Evolutionary conservation across 2,888 invertebrate species (phyloP).

Genomic region (Philereme vetulata): DNA sequence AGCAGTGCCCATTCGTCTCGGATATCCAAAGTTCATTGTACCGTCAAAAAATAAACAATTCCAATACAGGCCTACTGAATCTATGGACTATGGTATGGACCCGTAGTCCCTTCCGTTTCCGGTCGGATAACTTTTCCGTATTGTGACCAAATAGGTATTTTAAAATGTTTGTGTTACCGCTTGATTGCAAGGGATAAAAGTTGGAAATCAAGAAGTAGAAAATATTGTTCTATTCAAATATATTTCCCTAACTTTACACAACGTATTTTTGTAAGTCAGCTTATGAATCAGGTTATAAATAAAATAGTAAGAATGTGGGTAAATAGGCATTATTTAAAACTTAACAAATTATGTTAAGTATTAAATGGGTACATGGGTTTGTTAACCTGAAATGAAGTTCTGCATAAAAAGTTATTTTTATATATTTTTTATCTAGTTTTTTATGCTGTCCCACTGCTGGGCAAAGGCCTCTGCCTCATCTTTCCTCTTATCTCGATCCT

Average conservation of each 20-base stretch:
- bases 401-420: too few species aligned
- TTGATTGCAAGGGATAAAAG: constrained; percentile 45
- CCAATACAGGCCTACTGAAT: constrained; percentile 42
- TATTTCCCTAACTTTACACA: not conserved
- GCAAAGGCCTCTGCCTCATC: too few species aligned
- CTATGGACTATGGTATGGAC: constrained; percentile 28
- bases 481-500: too few species aligned
- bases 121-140: constrained; percentile 60
- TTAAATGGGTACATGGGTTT: too few species aligned
- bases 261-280: too few species aligned
- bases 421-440: too few species aligned
- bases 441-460: too few species aligned
- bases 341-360: too few species aligned
- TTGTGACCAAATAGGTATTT: constrained; percentile 57
- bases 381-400: too few species aligned
- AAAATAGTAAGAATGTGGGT: too few species aligned
- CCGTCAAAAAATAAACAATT: constrained; percentile 59
- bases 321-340: too few species aligned
- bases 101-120: constrained; percentile 70
- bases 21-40: constrained; percentile 56
- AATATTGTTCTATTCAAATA: not conserved
- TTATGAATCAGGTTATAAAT: too few species aligned
- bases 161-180: constrained; percentile 65
- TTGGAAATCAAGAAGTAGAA: constrained; percentile 1
- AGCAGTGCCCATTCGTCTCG: constrained; percentile 33